A percentile compares a stretch with the other conserved stretches of the same genome.
These are phyloP conservation scores for Apodemia zela DNA, from an alignment of 2,888 invertebrate genomes.

Conservation along the genomic window DNA sequence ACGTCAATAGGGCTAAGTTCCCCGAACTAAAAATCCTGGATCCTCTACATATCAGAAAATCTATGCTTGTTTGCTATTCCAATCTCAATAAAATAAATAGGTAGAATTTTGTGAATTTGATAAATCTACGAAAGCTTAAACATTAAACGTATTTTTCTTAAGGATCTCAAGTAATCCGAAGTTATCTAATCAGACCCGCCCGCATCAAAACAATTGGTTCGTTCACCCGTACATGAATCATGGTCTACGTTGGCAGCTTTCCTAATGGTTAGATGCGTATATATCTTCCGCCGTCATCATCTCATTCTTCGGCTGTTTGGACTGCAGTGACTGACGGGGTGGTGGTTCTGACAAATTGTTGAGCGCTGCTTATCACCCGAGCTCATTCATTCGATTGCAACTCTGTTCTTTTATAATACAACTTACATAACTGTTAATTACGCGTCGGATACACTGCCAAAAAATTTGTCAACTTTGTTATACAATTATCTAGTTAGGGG, in stretches of 20 bases:
- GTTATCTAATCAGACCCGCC: slow-evolving; percentile 61
- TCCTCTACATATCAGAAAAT: too few species aligned
- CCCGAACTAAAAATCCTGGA: too few species aligned
- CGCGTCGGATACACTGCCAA: background rate
- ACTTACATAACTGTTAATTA: slow-evolving; percentile 16
- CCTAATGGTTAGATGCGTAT: slow-evolving; percentile 74
- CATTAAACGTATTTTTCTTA: slow-evolving; percentile 21
- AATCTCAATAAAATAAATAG: too few species aligned
- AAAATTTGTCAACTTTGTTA: slow-evolving; percentile 1
- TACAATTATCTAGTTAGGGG: background rate
- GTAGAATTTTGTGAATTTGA: background rate
- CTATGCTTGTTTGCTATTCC: too few species aligned
- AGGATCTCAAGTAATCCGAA: slow-evolving; percentile 30
- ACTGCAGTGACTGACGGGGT: slow-evolving; percentile 68
- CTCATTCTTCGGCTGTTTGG: slow-evolving; percentile 69
- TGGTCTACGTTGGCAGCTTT: slow-evolving; percentile 67
- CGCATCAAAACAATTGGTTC: slow-evolving; percentile 77
- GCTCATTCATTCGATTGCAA: slow-evolving; percentile 30
- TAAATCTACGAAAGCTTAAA: background rate
- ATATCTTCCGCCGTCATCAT: slow-evolving; percentile 72
- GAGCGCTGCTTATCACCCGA: slow-evolving; percentile 43
- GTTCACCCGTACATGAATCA: slow-evolving; percentile 72
- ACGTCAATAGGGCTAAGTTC: too few species aligned
- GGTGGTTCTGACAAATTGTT: slow-evolving; percentile 74
- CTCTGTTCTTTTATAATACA: slow-evolving; percentile 17